Evolutionary conservation across 2,113 vertebrate species (phyloP).

Genomic region (Oriolus oriolus): DNA sequence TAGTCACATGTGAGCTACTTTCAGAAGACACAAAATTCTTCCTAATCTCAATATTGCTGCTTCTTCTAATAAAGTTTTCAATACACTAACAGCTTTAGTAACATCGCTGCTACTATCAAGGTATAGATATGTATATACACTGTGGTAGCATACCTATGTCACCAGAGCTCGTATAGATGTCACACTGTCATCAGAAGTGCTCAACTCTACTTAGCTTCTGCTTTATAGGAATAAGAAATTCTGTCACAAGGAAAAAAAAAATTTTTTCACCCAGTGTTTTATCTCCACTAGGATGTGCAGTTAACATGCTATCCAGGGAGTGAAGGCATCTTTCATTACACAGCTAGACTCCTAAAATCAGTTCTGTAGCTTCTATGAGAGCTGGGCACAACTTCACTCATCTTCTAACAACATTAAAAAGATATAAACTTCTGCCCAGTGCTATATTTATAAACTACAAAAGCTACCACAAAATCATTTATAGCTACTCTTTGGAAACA

Average conservation of each 20-base stretch:
- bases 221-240: neutral
- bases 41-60: neutral
- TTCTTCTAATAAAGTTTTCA: neutral
- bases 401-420: neutral
- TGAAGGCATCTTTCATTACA: neutral
- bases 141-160: rapidly evolving
- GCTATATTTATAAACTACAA: neutral
- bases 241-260: neutral
- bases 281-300: neutral
- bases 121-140: neutral
- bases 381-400: neutral
- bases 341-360: neutral
- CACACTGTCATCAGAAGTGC: neutral
- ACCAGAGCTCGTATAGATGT: rapidly evolving
- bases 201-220: neutral
- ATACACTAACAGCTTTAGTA: neutral
- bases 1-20: neutral
- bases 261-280: neutral
- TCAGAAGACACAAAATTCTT: neutral
- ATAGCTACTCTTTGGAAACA: neutral
- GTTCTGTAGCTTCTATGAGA: neutral
- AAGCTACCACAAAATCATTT: neutral
- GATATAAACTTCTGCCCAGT: neutral
- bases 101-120: neutral
- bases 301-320: neutral